A percentile compares a stretch with the other conserved stretches of the same genome.
phyloP scores from a whole-genome alignment of 1,140 invertebrate species.

The Drosophila ironensis region DNA sequence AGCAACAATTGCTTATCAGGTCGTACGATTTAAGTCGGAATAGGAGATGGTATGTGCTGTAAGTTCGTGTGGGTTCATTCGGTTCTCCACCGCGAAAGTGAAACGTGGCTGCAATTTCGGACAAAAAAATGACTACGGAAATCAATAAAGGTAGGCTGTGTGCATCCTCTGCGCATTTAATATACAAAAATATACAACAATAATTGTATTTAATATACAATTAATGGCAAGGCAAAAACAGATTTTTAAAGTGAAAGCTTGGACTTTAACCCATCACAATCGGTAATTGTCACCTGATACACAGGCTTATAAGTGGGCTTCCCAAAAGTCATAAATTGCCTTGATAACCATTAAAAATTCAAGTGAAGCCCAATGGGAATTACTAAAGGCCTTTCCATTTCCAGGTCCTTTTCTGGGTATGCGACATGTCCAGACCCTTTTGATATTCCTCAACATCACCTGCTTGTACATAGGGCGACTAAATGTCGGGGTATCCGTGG shows the following conservation, averaged over 20 bases:
- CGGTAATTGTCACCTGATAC: constrained; percentile 1
- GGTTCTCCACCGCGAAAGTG: neutral
- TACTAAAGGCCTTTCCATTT: neutral
- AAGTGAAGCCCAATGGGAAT: no score
- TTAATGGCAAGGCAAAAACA: neutral
- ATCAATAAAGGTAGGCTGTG: constrained; percentile 23
- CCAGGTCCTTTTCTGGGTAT: constrained; percentile 58
- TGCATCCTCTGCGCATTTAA: neutral
- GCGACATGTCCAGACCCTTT: constrained; percentile 60
- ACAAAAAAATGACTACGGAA: constrained; percentile 13
- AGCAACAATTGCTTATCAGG: constrained; percentile 8
- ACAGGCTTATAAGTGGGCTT: neutral
- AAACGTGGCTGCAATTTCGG: neutral
- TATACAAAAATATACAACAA: neutral
- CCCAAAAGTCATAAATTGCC: constrained; percentile 10
- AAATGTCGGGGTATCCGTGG: constrained; percentile 64
- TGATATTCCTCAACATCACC: constrained; percentile 58
- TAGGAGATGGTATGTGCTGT: neutral
- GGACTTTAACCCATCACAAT: constrained; percentile 17
- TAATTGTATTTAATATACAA: neutral
- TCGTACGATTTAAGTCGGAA: constrained; percentile 19
- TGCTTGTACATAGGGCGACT: constrained; percentile 52
- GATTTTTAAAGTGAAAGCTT: neutral
- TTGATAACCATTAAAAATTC: no score
- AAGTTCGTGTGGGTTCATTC: constrained; percentile 16